Conservation (phyloP, 2,888 invertebrate genomes). For the Diarsia dahlii region DNA sequence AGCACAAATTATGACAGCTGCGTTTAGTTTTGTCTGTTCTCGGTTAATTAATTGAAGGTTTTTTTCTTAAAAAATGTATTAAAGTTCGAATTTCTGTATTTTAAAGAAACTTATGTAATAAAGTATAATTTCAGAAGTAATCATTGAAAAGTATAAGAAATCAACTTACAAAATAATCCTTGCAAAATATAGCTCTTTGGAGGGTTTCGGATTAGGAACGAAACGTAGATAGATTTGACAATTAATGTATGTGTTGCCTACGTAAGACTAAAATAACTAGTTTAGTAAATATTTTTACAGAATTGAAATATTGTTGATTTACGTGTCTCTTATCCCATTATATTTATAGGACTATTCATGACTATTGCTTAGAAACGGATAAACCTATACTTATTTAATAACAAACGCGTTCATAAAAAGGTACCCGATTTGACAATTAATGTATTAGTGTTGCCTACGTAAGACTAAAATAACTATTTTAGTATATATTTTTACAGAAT, state of each 20-base stretch:
- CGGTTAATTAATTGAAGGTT: not conserved
- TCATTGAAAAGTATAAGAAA: not conserved
- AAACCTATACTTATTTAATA: too few species aligned
- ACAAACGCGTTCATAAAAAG: too few species aligned
- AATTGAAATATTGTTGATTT: not conserved
- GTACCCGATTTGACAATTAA: too few species aligned
- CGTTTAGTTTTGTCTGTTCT: slow-evolving; percentile 55
- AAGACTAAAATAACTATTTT: too few species aligned
- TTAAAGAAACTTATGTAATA: not conserved
- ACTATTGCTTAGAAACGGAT: too few species aligned
- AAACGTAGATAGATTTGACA: slow-evolving; percentile 26
- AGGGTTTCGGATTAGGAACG: not conserved
- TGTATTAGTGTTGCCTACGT: too few species aligned
- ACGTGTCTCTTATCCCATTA: too few species aligned
- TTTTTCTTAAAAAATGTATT: not conserved
- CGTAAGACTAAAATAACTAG: not conserved
- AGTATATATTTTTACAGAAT: too few species aligned
- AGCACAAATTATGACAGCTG: slow-evolving; percentile 52
- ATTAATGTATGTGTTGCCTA: slow-evolving; percentile 4
- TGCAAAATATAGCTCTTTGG: not conserved
- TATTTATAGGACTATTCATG: too few species aligned
- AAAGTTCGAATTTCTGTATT: not conserved
- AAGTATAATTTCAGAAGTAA: not conserved
- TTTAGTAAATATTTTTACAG: not conserved
- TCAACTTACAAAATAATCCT: too few species aligned